Evolutionary conservation across 2,113 vertebrate genomes (phyloP), one percentile per base, ranked within the genome.

Genomic region (Petaurus breviceps): DNA sequence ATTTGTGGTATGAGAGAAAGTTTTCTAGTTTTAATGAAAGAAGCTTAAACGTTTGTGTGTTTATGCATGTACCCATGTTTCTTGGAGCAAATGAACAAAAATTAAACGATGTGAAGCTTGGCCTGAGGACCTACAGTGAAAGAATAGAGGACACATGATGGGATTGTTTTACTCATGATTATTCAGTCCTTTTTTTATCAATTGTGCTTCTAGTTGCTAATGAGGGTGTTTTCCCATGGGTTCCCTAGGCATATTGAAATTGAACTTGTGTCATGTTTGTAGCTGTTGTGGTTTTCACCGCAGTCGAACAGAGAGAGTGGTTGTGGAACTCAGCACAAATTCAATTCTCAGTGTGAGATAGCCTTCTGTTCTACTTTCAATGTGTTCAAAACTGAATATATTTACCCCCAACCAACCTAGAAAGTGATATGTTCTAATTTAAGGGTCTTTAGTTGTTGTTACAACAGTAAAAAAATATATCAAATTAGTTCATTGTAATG

Each of bases 1-100:
- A 94, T 95, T 92, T 84, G 92, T 46, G 49, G 28, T 96, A 95
- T 54, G 54, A 92, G 91, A 10, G 50, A 95, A 89, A 19, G 89
- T 97, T 95, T 54, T 26, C 89, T 95, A 92, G 93, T 95, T 96
- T 93, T 92, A 96, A 90, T 95, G 90, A 53, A 57, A 93, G 19
- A n/a, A 53, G 24, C 51, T 22, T 49, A 61, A 92, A 90, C 52
- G 0, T 25, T 3, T 37, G 11, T 61, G 55, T 31, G 57, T 37
- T n/a, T n/a, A n/a, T 84, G 68, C n/a, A 43, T 84, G 14, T n/a
- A 19, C 14, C 16, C n/a, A 43, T 84, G 91, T 57, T 96, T 90
- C 28, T 31, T 94, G 92, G 90, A 96, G 90, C n/a, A 61, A 43
- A 49, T 91, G 51, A 92, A 94, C 19, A 77, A 54, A 95, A 91